These are phyloP conservation scores for Polyergus mexicanus DNA, from an alignment of 1,140 invertebrate genomes.

Conservation along the genomic window DNA sequence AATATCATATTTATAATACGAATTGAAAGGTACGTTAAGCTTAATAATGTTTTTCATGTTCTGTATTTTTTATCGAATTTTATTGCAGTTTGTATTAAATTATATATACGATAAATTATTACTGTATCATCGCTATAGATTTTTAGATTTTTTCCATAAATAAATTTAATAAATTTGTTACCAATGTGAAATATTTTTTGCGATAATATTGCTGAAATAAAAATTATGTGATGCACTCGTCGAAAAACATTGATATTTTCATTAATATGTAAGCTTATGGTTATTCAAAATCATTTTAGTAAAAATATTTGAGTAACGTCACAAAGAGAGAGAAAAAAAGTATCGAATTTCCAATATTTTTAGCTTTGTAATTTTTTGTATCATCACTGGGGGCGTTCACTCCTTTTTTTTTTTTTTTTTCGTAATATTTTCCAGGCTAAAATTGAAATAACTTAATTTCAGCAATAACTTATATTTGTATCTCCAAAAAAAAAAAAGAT, in stretches of 20 bases:
- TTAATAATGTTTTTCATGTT: not conserved
- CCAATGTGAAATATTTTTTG: not conserved
- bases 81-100: not conserved
- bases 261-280: not conserved
- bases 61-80: slow-evolving; percentile 2
- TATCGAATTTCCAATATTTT: not conserved
- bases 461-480: not conserved
- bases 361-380: not conserved
- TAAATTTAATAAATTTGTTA: slow-evolving; percentile 32
- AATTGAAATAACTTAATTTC: not conserved
- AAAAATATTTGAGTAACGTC: not conserved
- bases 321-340: not conserved
- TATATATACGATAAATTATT: slow-evolving; percentile 16
- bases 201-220: slow-evolving; percentile 12
- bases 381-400: not conserved
- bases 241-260: not conserved
- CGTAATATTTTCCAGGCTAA: not conserved
- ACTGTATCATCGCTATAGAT: not conserved
- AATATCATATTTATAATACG: not conserved
- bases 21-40: slow-evolving; percentile 1
- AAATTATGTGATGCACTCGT: not conserved
- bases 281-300: not conserved
- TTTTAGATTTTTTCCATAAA: not conserved
- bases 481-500: not conserved
- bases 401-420: not conserved